Percentiles rank a stretch among this genome's conserved stretches.
Evolutionary conservation across 2,113 vertebrate species (phyloP).

Genomic region (Chlorodrepanis virens): DNA sequence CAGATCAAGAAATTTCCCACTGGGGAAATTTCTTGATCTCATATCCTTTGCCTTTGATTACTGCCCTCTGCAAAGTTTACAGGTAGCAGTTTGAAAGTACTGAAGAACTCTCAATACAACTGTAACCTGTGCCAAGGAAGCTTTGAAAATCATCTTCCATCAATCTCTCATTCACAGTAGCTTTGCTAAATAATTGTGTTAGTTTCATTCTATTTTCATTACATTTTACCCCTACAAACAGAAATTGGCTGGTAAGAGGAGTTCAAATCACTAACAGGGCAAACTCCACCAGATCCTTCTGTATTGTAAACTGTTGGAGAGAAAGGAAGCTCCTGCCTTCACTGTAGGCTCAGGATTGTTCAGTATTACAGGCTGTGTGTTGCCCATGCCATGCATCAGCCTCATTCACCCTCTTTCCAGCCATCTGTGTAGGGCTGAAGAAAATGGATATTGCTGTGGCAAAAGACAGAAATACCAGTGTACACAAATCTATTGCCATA

Average conservation of each 20-base stretch:
- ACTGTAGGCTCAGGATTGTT: neutral
- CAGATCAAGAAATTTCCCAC: neutral
- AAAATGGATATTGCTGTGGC: neutral
- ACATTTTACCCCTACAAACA: neutral
- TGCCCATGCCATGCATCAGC: neutral
- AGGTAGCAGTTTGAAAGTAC: neutral
- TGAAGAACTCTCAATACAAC: neutral
- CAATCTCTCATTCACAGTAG: neutral
- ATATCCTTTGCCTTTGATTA: neutral
- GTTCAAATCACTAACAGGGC: neutral
- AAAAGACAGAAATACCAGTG: neutral
- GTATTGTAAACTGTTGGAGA: neutral
- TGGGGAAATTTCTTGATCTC: neutral
- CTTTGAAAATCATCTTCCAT: neutral
- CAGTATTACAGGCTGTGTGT: neutral
- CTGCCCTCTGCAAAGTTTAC: neutral
- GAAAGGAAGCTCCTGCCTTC: neutral
- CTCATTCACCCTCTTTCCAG: neutral
- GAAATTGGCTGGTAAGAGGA: neutral
- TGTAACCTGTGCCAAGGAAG: neutral
- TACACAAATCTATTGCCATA: neutral
- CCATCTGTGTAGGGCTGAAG: neutral
- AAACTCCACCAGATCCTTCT: neutral
- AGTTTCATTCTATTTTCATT: neutral
- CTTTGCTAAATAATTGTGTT: neutral